Percentiles rank a stretch among this genome's conserved stretches.
phyloP scores from a whole-genome alignment of 23 tunicate species.

The Phallusia fumigata region DNA sequence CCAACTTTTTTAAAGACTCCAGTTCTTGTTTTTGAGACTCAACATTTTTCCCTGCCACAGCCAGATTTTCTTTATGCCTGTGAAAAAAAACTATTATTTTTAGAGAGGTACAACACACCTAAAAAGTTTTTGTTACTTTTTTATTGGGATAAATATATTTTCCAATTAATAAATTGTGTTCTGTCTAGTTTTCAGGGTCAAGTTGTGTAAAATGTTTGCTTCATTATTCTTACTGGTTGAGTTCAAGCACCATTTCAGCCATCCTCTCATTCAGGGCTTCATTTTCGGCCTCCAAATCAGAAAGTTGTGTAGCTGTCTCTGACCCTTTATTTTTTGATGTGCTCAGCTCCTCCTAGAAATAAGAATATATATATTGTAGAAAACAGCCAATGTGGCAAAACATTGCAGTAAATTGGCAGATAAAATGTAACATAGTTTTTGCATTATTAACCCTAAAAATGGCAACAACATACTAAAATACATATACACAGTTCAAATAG shows the following conservation, averaged over 20 bases:
- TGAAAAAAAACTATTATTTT: neutral
- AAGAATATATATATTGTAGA: neutral
- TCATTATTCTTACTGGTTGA: neutral
- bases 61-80: slow-evolving; percentile 30
- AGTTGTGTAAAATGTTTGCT: neutral
- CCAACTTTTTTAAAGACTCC: slow-evolving; percentile 3
- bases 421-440: too few relatives aligned
- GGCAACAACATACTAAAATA: too few relatives aligned
- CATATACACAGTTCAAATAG: too few relatives aligned
- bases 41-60: slow-evolving; percentile 26
- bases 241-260: neutral
- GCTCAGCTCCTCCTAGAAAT: neutral
- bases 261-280: neutral
- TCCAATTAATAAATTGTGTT: neutral
- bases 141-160: too few relatives aligned
- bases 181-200: neutral
- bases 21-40: slow-evolving; percentile 27
- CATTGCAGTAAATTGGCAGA: too few relatives aligned
- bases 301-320: neutral
- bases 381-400: too few relatives aligned
- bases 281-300: neutral
- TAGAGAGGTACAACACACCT: too few relatives aligned
- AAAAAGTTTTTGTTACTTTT: too few relatives aligned
- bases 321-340: neutral
- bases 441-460: too few relatives aligned